A percentile compares a stretch with the other conserved stretches of the same genome.
phyloP scores from a whole-genome alignment of 2,113 vertebrate species.

The Andinoacara biseriatus region DNA sequence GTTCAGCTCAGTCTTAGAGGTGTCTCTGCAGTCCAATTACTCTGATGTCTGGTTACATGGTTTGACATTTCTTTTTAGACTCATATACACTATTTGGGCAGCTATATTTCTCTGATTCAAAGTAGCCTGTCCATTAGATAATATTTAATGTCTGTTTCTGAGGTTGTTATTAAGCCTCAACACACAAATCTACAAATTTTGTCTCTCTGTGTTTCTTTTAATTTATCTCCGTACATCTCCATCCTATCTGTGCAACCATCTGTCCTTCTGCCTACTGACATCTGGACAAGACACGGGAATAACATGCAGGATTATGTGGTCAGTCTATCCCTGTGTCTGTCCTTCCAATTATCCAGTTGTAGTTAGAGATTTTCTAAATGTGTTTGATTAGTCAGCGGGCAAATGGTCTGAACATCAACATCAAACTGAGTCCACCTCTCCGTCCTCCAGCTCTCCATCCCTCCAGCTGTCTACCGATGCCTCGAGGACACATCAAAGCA shows the following conservation, averaged over 20 bases:
- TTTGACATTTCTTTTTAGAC: conserved; percentile 24
- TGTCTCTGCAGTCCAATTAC: conserved; percentile 12
- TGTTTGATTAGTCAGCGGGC: conserved; percentile 7
- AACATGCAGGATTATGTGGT: conserved; percentile 14
- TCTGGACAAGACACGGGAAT: conserved; percentile 10
- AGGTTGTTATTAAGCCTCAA: not conserved
- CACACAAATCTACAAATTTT: conserved; percentile 4
- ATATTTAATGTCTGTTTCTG: conserved; percentile 2
- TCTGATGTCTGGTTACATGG: conserved; percentile 3
- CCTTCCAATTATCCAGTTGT: not conserved
- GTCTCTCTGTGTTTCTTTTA: conserved; percentile 8
- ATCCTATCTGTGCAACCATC: not conserved
- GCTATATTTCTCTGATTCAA: conserved; percentile 10
- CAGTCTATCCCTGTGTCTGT: conserved; percentile 7
- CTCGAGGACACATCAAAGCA: conserved; percentile 96
- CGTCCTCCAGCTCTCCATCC: not conserved
- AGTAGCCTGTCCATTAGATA: not conserved
- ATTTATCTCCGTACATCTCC: not conserved
- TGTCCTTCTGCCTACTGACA: conserved; percentile 29
- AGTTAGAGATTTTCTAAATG: conserved; percentile 12
- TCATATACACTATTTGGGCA: not conserved
- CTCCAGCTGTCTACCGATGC: conserved; percentile 81
- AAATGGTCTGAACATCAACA: not conserved
- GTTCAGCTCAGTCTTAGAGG: conserved; percentile 4
- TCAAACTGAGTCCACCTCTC: conserved; percentile 10